Percentiles rank a stretch among this genome's conserved stretches.
Conservation (phyloP, 2,888 invertebrate genomes). For the Limnephilus marmoratus region DNA sequence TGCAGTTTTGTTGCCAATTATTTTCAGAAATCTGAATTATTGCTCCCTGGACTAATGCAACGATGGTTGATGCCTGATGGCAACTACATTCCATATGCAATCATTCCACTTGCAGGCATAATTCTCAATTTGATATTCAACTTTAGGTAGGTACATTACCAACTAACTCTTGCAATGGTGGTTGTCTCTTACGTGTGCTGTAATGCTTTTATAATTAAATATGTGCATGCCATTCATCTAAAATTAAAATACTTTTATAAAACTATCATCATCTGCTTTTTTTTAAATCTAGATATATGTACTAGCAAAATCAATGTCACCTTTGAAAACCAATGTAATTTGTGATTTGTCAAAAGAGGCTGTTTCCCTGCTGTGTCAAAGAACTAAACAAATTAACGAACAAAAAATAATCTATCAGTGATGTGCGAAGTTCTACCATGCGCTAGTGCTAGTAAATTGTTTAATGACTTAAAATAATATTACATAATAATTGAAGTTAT, state of each 20-base stretch:
- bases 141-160: neutral
- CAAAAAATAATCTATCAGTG: conserved; percentile 31
- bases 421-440: conserved; percentile 56
- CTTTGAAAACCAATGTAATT: neutral
- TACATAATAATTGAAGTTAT: conserved; percentile 55
- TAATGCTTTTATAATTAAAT: neutral
- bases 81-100: too few species aligned
- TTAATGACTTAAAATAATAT: conserved; percentile 66
- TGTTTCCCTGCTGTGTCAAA: conserved; percentile 72
- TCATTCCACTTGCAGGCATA: neutral
- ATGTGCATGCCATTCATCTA: neutral
- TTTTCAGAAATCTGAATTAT: neutral
- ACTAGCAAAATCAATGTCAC: neutral
- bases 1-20: neutral
- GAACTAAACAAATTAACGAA: neutral
- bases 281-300: neutral
- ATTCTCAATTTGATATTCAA: neutral
- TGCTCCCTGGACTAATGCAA: neutral
- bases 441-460: conserved; percentile 45
- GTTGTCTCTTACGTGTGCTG: neutral
- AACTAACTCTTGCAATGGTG: neutral
- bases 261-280: neutral
- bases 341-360: conserved; percentile 73
- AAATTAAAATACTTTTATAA: neutral
- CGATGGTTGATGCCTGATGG: neutral